Conservation (phyloP, 2,113 vertebrate species). For the Semnornis frantzii region DNA sequence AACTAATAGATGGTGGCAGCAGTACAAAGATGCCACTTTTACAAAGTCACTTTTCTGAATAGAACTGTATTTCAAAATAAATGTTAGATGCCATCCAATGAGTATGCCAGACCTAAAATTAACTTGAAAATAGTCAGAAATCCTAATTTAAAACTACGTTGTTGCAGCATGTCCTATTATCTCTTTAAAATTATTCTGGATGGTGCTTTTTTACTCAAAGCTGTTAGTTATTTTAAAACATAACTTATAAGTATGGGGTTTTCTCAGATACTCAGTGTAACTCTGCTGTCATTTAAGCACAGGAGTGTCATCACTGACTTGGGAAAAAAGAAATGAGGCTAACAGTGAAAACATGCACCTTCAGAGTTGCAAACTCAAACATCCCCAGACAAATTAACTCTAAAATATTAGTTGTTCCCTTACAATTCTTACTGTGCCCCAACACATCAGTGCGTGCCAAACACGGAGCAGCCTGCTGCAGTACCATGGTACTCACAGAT, state of each 20-base stretch:
- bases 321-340: neutral
- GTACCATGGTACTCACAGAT: neutral
- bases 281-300: neutral
- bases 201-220: neutral
- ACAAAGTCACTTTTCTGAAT: conserved; percentile 6
- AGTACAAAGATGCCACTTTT: neutral
- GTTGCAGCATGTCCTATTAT: neutral
- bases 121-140: neutral
- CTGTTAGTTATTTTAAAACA: neutral
- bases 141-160: neutral
- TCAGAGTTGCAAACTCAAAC: neutral
- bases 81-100: neutral
- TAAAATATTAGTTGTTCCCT: neutral
- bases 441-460: neutral
- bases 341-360: neutral
- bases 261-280: neutral
- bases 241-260: neutral
- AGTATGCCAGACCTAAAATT: neutral
- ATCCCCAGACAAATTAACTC: neutral
- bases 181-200: neutral
- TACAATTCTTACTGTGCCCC: neutral
- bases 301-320: neutral
- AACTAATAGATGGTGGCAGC: neutral
- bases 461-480: neutral
- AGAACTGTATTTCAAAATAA: neutral